Conservation (phyloP, 2,113 vertebrate species). For the Hassar affinis region DNA sequence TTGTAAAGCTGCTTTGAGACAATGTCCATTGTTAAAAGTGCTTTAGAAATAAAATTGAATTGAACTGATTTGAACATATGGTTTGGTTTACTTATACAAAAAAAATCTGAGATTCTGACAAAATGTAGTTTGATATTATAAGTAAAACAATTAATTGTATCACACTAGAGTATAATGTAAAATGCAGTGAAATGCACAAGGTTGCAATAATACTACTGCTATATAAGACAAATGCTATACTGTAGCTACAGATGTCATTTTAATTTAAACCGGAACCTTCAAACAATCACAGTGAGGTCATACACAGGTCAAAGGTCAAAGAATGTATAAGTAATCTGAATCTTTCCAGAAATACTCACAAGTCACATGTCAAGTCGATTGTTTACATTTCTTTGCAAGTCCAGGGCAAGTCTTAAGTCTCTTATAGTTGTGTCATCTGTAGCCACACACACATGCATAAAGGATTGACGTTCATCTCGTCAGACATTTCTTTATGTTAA, state of each 20-base stretch:
- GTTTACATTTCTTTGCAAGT: too few relatives aligned
- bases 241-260: not conserved
- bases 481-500: too few relatives aligned
- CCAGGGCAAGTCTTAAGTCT: too few relatives aligned
- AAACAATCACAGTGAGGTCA: not conserved
- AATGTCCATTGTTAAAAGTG: too few relatives aligned
- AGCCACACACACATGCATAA: too few relatives aligned
- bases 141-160: not conserved
- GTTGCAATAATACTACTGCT: not conserved
- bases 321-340: not conserved
- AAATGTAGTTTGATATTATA: not conserved
- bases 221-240: not conserved
- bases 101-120: not conserved
- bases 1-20: too few relatives aligned
- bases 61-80: too few relatives aligned
- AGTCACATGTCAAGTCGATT: too few relatives aligned
- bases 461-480: too few relatives aligned
- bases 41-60: too few relatives aligned
- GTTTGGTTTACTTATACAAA: not conserved
- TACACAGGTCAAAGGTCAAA: not conserved
- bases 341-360: too few relatives aligned
- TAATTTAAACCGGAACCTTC: not conserved
- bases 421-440: too few relatives aligned
- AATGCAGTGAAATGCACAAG: not conserved
- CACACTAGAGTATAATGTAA: not conserved